Conservation (phyloP, 2,888 invertebrate species). For the Coenonympha glycerion region DNA sequence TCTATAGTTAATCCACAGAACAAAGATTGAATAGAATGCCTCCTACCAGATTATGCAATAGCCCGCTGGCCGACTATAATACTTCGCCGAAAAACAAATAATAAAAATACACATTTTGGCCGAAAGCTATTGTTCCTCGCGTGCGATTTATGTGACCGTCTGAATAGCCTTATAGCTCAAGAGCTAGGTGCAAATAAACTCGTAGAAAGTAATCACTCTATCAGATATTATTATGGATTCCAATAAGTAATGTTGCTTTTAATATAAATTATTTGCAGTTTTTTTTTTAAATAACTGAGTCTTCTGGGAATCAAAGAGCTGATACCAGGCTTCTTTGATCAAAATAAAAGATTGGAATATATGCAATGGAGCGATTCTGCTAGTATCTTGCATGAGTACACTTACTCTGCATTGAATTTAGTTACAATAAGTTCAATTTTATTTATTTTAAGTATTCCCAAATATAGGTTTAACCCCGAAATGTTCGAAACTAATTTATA, state of each 20-base stretch:
- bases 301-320: too few relatives aligned
- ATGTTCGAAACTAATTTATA: too few relatives aligned
- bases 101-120: conserved; percentile 43
- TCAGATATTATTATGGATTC: not conserved
- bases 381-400: too few relatives aligned
- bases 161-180: conserved; percentile 42
- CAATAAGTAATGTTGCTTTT: not conserved
- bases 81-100: conserved; percentile 28
- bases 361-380: too few relatives aligned
- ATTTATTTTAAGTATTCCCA: too few relatives aligned
- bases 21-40: conserved; percentile 22
- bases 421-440: too few relatives aligned
- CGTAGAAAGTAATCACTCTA: not conserved
- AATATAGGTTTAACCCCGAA: too few relatives aligned
- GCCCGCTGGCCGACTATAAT: conserved; percentile 29
- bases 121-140: conserved; percentile 61
- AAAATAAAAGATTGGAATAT: too few relatives aligned
- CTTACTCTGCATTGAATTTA: too few relatives aligned
- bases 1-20: conserved; percentile 14
- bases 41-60: conserved; percentile 28
- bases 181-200: not conserved
- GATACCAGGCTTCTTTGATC: too few relatives aligned
- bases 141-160: conserved; percentile 68
- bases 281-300: too few relatives aligned
- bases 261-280: too few relatives aligned